Percentiles rank a stretch among this genome's conserved stretches.
These are phyloP conservation scores for Coenonympha glycerion DNA, from an alignment of 2,888 invertebrate species.

Conservation along the genomic window DNA sequence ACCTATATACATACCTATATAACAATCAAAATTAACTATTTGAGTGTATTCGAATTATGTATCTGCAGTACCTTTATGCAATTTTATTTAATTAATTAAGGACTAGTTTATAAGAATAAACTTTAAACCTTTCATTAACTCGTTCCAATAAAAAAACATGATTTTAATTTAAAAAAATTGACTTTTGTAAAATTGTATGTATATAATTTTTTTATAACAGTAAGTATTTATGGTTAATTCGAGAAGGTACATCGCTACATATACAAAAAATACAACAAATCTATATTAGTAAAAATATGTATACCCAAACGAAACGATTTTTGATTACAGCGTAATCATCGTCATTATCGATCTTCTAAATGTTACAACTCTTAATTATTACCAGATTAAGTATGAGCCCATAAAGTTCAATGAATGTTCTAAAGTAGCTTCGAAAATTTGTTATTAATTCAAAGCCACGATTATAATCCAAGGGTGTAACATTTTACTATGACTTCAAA, in stretches of 20 bases:
- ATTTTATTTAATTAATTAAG: too few species aligned
- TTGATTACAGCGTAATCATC: conserved; percentile 21
- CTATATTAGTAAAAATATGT: conserved; percentile 7
- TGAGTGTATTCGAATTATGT: too few species aligned
- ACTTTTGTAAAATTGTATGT: neutral
- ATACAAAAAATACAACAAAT: conserved; percentile 12
- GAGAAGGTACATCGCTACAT: conserved; percentile 17
- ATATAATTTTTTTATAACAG: conserved; percentile 10
- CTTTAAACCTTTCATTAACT: too few species aligned
- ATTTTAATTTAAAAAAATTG: too few species aligned
- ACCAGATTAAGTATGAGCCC: neutral
- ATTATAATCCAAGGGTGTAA: neutral
- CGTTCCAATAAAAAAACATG: too few species aligned
- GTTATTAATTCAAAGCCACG: too few species aligned
- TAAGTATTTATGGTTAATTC: conserved; percentile 15
- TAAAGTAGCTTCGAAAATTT: too few species aligned
- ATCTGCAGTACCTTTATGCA: too few species aligned
- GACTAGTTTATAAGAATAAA: too few species aligned
- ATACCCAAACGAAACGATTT: conserved; percentile 8
- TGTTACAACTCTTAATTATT: neutral
- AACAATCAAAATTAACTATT: too few species aligned
- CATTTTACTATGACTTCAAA: neutral
- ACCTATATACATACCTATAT: too few species aligned
- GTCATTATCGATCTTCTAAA: conserved; percentile 12
- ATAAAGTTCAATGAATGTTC: neutral